Percentiles rank a stretch among this genome's conserved stretches.
Evolutionary conservation across 2,113 vertebrate species (phyloP).

Genomic region (Nothocercus nigrocapillus): DNA sequence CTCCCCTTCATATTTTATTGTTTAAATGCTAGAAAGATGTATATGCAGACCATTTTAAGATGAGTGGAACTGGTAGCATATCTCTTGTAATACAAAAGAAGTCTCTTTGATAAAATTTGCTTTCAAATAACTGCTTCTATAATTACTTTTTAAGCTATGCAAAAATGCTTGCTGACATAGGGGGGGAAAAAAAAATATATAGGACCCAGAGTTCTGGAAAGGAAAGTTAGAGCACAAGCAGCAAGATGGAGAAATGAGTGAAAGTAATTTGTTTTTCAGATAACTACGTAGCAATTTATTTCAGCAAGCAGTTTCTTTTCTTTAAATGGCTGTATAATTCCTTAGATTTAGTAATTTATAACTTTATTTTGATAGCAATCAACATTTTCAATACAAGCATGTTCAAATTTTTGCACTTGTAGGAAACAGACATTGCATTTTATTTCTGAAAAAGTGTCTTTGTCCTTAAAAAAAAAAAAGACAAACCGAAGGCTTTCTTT

Average conservation of each 20-base stretch:
- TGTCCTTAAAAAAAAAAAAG: background rate
- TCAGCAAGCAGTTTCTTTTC: slow-evolving; percentile 20
- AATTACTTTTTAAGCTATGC: background rate
- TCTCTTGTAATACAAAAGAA: background rate
- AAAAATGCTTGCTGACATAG: background rate
- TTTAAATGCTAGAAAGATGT: background rate
- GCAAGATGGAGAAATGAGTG: slow-evolving; percentile 26
- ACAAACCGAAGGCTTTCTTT: background rate
- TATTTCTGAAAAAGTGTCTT: slow-evolving; percentile 7
- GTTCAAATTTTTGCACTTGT: background rate
- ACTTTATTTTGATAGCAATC: slow-evolving; percentile 23
- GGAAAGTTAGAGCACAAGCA: background rate
- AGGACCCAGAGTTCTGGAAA: background rate
- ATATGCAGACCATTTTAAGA: background rate
- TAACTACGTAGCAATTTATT: slow-evolving; percentile 53
- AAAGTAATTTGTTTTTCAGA: slow-evolving; percentile 60
- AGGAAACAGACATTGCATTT: background rate
- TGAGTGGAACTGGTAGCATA: background rate
- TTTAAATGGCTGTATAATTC: background rate
- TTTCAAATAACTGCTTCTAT: background rate
- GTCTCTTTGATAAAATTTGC: background rate
- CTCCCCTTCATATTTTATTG: background rate
- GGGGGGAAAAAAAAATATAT: background rate
- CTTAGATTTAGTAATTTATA: slow-evolving; percentile 38
- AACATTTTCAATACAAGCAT: slow-evolving; percentile 35